Evolutionary conservation across 2,888 invertebrate species (phyloP).

Genomic region (Gymnoscelis rufifasciata): DNA sequence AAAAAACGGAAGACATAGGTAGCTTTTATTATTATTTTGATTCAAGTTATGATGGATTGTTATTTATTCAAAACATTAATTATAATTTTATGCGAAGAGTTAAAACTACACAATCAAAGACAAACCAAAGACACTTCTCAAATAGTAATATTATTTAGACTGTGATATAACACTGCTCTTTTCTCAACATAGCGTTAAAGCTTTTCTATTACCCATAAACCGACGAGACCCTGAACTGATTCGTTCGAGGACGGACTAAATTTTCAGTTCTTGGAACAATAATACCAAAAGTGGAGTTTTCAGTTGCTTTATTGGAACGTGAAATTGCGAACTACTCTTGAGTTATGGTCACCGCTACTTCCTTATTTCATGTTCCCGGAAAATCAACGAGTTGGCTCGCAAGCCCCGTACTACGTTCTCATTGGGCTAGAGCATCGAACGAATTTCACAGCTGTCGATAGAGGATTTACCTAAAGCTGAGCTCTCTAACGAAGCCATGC

Average conservation of each 20-base stretch:
- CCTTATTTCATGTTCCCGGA: constrained; percentile 19
- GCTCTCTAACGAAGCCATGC: constrained; percentile 54
- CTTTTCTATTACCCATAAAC: neutral
- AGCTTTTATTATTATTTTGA: neutral
- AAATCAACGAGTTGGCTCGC: constrained; percentile 24
- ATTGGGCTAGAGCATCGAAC: constrained; percentile 42
- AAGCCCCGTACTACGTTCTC: constrained; percentile 33
- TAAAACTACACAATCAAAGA: no score
- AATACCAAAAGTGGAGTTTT: constrained; percentile 6
- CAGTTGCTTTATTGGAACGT: constrained; percentile 6
- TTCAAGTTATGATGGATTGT: no score
- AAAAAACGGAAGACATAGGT: neutral
- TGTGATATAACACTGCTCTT: no score
- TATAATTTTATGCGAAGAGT: no score
- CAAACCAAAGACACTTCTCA: no score
- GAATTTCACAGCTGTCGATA: constrained; percentile 47
- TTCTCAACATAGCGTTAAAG: no score
- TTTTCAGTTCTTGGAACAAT: neutral
- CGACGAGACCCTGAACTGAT: neutral
- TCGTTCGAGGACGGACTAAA: neutral
- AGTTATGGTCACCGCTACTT: constrained; percentile 8
- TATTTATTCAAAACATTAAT: no score
- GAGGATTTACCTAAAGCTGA: constrained; percentile 51
- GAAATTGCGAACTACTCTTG: constrained; percentile 11
- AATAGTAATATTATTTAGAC: no score